A percentile compares a stretch with the other conserved stretches of the same genome.
Evolutionary conservation across 2,888 invertebrate genomes (phyloP).

Genomic region (Alloplasta piceator): DNA sequence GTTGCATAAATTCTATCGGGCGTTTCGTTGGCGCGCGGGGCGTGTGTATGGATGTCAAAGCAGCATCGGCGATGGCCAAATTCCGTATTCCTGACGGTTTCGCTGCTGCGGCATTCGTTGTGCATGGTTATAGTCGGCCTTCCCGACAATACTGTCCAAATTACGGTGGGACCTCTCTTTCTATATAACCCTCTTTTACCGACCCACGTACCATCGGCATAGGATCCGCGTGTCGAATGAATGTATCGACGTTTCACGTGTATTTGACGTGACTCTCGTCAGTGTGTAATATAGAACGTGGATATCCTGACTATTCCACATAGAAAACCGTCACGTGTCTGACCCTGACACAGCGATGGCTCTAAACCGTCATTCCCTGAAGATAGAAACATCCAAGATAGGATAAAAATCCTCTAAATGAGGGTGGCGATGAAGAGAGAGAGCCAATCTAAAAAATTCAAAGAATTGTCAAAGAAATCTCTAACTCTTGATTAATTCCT

Average conservation of each 20-base stretch:
- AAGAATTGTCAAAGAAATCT: too few relatives aligned
- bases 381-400: too few relatives aligned
- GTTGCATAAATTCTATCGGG: slow-evolving; percentile 64
- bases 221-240: slow-evolving; percentile 47
- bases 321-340: slow-evolving; percentile 73
- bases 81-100: slow-evolving; percentile 79
- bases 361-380: slow-evolving; percentile 66
- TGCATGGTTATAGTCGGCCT: slow-evolving; percentile 74
- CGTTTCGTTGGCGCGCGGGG: neutral
- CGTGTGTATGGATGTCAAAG: slow-evolving; percentile 54
- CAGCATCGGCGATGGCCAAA: slow-evolving; percentile 68
- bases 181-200: slow-evolving; percentile 37
- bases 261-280: slow-evolving; percentile 57
- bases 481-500: too few relatives aligned
- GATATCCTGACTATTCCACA: slow-evolving; percentile 71
- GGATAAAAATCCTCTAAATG: too few relatives aligned
- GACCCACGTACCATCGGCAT: slow-evolving; percentile 40
- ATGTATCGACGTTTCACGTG: slow-evolving; percentile 42
- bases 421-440: too few relatives aligned
- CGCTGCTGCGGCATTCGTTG: slow-evolving; percentile 32
- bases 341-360: slow-evolving; percentile 76
- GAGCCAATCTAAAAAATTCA: too few relatives aligned
- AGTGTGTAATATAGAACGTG: slow-evolving; percentile 31
- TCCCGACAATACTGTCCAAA: slow-evolving; percentile 80
- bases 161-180: slow-evolving; percentile 75